phyloP scores from a whole-genome alignment of 2,113 vertebrate genomes.

The Spilogale gracilis region DNA sequence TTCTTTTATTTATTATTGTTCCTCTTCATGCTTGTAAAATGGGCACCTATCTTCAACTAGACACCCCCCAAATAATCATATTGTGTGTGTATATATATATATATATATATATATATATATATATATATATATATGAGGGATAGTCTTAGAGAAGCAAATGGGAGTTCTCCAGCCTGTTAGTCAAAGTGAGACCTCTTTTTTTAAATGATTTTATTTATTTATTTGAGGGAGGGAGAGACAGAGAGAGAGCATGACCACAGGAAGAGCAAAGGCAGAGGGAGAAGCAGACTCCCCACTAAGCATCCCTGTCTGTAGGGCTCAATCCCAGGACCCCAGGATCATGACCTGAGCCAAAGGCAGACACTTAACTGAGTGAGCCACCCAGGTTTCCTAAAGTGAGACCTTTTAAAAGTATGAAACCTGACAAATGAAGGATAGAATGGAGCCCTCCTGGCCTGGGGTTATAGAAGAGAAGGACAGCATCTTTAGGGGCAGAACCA shows the following conservation, averaged over 20 bases:
- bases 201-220: background rate
- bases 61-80: background rate
- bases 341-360: background rate
- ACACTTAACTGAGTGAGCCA: background rate
- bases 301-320: background rate
- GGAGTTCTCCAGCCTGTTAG: background rate
- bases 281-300: background rate
- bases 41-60: background rate
- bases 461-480: background rate
- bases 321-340: background rate
- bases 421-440: background rate
- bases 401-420: conserved; percentile 34
- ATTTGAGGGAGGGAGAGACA: background rate
- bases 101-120: background rate
- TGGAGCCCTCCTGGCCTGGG: background rate
- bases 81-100: background rate
- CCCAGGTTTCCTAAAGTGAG: conserved; percentile 13
- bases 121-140: background rate
- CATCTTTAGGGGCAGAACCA: background rate
- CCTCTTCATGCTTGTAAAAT: background rate
- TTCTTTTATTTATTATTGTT: background rate
- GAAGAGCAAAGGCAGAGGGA: background rate
- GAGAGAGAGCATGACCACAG: background rate
- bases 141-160: background rate
- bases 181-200: conserved; percentile 40